Evolutionary conservation across 2,888 invertebrate species (phyloP).

Genomic region (Alloscopus bannaensis): DNA sequence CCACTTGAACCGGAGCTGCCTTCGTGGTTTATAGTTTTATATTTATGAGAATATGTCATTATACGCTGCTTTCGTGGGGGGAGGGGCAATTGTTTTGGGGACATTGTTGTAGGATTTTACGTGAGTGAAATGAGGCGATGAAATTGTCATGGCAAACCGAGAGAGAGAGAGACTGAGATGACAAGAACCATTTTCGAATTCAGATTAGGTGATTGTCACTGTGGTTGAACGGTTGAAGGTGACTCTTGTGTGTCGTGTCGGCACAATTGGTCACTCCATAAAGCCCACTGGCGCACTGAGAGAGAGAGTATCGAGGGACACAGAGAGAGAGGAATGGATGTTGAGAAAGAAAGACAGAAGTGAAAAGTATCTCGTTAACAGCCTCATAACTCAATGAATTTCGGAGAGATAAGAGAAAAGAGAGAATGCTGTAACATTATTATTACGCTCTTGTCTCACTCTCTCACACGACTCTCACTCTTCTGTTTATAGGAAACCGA

Average conservation of each 20-base stretch:
- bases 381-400: slow-evolving; percentile 52
- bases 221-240: not conserved
- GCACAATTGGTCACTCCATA: not conserved
- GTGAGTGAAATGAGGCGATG: not conserved
- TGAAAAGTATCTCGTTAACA: slow-evolving; percentile 45
- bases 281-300: not conserved
- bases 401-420: slow-evolving; percentile 16
- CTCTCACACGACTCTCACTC: slow-evolving; percentile 1
- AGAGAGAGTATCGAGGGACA: not conserved
- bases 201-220: not conserved
- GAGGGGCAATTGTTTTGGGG: not conserved
- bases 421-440: slow-evolving; percentile 20
- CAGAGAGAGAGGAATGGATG: not conserved
- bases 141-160: not conserved
- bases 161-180: not conserved
- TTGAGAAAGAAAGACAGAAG: slow-evolving; percentile 1
- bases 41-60: not conserved
- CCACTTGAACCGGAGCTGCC: not conserved
- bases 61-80: no score
- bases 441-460: slow-evolving; percentile 34
- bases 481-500: not conserved
- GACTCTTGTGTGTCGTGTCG: not conserved
- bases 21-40: not conserved
- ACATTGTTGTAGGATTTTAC: no score
- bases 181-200: not conserved